Evolutionary conservation across 2,113 vertebrate genomes (phyloP).

Genomic region (Trochalopteron elliotii): DNA sequence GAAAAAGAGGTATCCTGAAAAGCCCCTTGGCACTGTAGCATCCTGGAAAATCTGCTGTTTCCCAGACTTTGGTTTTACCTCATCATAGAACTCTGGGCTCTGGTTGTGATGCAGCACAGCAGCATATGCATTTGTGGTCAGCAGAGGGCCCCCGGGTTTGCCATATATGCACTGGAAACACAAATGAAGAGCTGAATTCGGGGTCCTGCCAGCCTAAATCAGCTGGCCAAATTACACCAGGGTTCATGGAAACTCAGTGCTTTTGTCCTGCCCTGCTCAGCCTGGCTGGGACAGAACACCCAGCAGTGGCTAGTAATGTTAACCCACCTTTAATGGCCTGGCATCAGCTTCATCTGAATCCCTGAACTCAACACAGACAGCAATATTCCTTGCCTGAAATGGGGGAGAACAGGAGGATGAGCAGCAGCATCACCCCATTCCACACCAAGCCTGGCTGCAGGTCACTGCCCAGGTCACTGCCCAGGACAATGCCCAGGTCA

Average conservation of each 20-base stretch:
- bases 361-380: slow-evolving; percentile 89
- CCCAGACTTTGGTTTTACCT: slow-evolving; percentile 78
- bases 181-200: neutral
- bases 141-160: slow-evolving; percentile 86
- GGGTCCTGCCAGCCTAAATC: neutral
- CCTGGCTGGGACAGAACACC: neutral
- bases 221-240: neutral
- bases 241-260: neutral
- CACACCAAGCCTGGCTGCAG: neutral
- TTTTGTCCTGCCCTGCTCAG: neutral
- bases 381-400: slow-evolving; percentile 91
- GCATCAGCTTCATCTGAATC: slow-evolving; percentile 91
- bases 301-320: neutral
- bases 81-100: slow-evolving; percentile 94
- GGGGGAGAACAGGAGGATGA: neutral
- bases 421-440: neutral
- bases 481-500: neutral
- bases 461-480: neutral
- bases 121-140: slow-evolving; percentile 80
- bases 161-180: slow-evolving; percentile 91
- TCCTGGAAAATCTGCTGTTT: neutral
- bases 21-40: neutral
- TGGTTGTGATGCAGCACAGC: slow-evolving; percentile 95
- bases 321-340: slow-evolving; percentile 81
- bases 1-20: neutral